Percentiles rank a stretch among this genome's conserved stretches.
Evolutionary conservation across 2,113 vertebrate species (phyloP).

Genomic region (Elanus axillaris): DNA sequence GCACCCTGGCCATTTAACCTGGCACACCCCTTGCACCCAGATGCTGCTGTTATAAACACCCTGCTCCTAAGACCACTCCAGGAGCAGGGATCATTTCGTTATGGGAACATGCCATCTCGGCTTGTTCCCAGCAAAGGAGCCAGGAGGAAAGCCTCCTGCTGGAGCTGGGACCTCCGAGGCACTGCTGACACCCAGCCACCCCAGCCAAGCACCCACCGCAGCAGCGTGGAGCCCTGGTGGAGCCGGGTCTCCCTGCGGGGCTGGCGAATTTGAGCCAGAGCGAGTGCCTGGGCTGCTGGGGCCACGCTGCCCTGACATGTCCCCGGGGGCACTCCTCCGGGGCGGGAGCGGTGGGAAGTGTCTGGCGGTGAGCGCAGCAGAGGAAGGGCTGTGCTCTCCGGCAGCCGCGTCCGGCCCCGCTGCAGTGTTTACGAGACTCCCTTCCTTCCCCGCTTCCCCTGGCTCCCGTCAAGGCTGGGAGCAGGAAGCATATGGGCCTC

Average conservation of each 20-base stretch:
- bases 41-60: background rate
- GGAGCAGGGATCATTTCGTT: background rate
- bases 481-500: conserved; percentile 54
- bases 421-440: background rate
- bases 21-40: background rate
- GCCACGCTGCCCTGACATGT: background rate
- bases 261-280: background rate
- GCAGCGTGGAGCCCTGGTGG: too few species aligned
- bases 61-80: background rate
- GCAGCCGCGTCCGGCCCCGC: background rate
- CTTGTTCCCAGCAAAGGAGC: background rate
- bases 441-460: conserved; percentile 41
- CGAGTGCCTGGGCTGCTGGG: background rate
- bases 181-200: background rate
- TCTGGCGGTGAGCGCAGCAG: background rate
- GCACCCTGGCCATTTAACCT: accelerated
- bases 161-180: background rate
- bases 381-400: conserved; percentile 59
- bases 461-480: background rate
- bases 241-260: accelerated
- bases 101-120: background rate
- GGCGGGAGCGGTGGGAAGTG: background rate
- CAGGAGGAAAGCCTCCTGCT: background rate
- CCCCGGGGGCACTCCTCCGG: background rate
- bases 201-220: accelerated